Conservation (phyloP, 35 echinoderm and acorn worm genomes). For the Strongylocentrotus purpuratus region DNA sequence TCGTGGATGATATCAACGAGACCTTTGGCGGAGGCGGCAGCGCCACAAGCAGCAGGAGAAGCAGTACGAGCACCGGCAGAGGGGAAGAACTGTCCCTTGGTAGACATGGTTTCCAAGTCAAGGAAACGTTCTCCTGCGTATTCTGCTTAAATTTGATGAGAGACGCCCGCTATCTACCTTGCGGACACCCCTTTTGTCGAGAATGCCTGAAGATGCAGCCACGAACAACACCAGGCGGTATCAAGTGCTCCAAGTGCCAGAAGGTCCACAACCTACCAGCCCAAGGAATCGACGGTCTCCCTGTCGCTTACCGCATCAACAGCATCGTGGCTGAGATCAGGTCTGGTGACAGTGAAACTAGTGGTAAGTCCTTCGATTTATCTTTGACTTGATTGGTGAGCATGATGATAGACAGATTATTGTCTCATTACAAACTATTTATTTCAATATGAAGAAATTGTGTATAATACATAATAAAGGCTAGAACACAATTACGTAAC, state of each 20-base stretch:
- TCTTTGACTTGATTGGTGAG: not conserved
- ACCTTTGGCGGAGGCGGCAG: not conserved
- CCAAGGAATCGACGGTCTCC: not conserved
- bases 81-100: not conserved
- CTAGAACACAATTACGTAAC: not conserved
- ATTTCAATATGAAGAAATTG: not conserved
- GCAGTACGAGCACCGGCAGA: not conserved
- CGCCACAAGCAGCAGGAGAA: not conserved
- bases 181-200: slow-evolving; percentile 17
- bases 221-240: not conserved
- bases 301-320: not conserved
- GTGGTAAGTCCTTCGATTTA: not conserved
- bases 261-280: not conserved
- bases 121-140: not conserved
- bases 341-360: not conserved
- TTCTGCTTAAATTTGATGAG: not conserved
- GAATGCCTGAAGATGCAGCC: not conserved
- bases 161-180: slow-evolving; percentile 22
- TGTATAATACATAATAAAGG: not conserved
- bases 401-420: not conserved
- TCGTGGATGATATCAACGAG: slow-evolving; percentile 6
- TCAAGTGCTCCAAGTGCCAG: not conserved
- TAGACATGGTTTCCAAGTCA: not conserved
- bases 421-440: not conserved
- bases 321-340: slow-evolving; percentile 23